Evolutionary conservation across 2,888 invertebrate genomes (phyloP), one percentile per base, ranked within the genome.

Genomic region (Papilio demoleus): DNA sequence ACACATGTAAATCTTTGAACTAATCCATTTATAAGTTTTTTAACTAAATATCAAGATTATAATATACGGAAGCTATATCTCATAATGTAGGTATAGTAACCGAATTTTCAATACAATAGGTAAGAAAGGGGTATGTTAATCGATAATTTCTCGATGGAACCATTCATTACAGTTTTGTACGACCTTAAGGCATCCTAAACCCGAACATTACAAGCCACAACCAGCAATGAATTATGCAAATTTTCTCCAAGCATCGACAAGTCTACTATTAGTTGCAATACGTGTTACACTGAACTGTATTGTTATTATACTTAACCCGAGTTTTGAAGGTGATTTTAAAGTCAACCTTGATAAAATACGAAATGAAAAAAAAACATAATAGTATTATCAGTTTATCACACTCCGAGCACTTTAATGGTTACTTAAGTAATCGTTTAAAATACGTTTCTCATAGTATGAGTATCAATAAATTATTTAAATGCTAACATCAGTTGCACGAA

Each of bases 151-250:
- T 72, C 72, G 77, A 70, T 67, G 61, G 67, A 76, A 75, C 75
- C 79, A 24, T 68, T 68, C 74, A 79, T 78, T 77, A 79, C 71
- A 72, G 69, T 67, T 65, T 70, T 69, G 68, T 63, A 68, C 68
- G 70, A 73, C 74, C 74, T 72, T 62, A 68, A 68, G 74, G 74
- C 77, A 62, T 68, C 60, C 70, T 73, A 79, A 80, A 82, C 74
- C 77, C 80, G 81, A 83, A 88, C 88, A 90, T 90, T 87, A 82
- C 80, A 71, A 80, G 75, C 75, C 75, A 77, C 73, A 90, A 84
- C 90, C 87, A 81, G 85, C 87, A 90, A 92, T 92, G 88, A 90
- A 80, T 77, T 87, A 92, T 92, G 92, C 88, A 85, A 92, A 92
- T 92, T 83, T 77, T 65, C 70, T 70, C 70, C 73, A 76, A 78